phyloP scores from a whole-genome alignment of 2,888 invertebrate species.

The Cantharis rufa region DNA sequence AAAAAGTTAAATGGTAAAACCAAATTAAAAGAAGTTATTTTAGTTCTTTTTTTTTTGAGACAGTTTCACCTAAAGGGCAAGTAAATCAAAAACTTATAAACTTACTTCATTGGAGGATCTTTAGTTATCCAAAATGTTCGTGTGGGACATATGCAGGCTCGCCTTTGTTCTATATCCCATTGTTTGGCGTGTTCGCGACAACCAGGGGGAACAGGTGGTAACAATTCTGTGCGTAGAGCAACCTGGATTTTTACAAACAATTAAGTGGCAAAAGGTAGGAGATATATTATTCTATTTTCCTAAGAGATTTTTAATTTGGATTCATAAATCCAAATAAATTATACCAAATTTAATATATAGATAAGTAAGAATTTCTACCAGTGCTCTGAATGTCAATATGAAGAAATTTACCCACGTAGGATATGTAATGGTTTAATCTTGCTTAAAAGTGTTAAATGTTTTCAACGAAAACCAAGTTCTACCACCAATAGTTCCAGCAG shows the following conservation, averaged over 20 bases:
- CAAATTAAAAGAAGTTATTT: background rate
- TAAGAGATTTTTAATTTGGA: too few relatives aligned
- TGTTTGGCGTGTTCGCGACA: slow-evolving; percentile 40
- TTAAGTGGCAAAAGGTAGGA: background rate
- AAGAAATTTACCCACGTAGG: too few relatives aligned
- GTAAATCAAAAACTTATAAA: background rate
- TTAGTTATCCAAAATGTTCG: slow-evolving; percentile 48
- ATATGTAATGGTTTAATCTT: too few relatives aligned
- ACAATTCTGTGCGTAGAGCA: slow-evolving; percentile 10
- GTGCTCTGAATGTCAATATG: too few relatives aligned
- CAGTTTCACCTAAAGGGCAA: background rate
- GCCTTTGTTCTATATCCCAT: slow-evolving; percentile 51
- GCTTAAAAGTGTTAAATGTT: too few relatives aligned
- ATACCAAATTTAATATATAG: too few relatives aligned
- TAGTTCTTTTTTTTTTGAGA: too few relatives aligned
- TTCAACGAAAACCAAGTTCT: too few relatives aligned
- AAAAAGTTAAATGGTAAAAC: background rate
- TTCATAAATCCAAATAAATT: too few relatives aligned
- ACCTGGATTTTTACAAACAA: slow-evolving; percentile 6
- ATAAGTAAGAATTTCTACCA: too few relatives aligned
- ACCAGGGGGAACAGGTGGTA: slow-evolving; percentile 39
- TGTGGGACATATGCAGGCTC: slow-evolving; percentile 47
- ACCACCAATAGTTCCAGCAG: too few relatives aligned
- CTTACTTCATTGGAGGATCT: slow-evolving; percentile 43
- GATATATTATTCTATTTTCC: too few relatives aligned